Base-by-base conservation (phyloP, 2,888 invertebrate species). In the Microctonus hyperodae region DNA sequence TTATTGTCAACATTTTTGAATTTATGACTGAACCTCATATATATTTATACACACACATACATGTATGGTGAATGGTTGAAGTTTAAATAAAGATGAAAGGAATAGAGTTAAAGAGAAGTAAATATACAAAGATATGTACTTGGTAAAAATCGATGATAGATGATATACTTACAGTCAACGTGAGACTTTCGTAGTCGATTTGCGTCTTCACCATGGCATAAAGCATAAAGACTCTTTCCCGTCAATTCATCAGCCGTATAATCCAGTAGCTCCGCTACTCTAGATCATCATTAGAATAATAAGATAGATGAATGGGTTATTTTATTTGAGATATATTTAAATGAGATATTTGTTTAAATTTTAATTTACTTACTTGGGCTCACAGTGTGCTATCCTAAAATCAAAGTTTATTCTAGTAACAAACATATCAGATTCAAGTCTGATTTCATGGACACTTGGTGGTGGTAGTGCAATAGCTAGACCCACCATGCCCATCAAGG, bases 201-300 rank as follows among this genome's bases (percentile, higher is more conserved):
- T 66, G 96, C 94, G 84, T 98, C 98, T 85, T 97, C 97, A 44
- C 96, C 97, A 84, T 98, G 97, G 85, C 97, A 97, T 77, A 97
- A 88, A 50, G 95, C 91, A 86, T 98, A 98, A 72, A 98, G 87
- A 85, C 96, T 96, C 86, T 94, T 94, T 74, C 96, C 96, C 73
- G 94, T 95, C 73, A 98, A 85, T 85, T 98, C 97, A 77, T 98
- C 98, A 5, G 96, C 91, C 23, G 92, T 91, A 83, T 97, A 96
- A 81, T 97, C 97, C 79, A 97, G 87, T 75, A 98, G 88, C 80
- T 97, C 97, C 44, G 95, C 91, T 65, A 97, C 95, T 87, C 97
- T 96, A 82, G 23, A 44, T n/a, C n/a, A n/a, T n/a, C n/a, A n/a
- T n/a, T 16, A 16, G 16, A 20, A 76, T 81, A 55, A 60, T 28